Conservation (phyloP, 64 coral and sea anemone genomes). For the Pocillopora damicornis region DNA sequence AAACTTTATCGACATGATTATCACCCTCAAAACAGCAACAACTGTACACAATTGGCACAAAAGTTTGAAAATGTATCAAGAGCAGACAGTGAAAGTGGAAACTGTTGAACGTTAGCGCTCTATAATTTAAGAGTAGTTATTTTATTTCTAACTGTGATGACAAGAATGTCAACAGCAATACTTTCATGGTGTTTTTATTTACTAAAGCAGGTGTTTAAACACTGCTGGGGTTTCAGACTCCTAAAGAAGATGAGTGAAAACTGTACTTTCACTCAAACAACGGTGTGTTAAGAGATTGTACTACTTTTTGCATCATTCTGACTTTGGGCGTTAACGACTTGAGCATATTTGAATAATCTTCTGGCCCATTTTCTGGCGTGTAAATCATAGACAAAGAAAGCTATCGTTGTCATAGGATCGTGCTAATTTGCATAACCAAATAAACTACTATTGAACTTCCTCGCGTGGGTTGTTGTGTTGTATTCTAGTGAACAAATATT, state of each 20-base stretch:
- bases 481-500: conserved; percentile 28
- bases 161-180: background rate
- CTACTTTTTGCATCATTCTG: background rate
- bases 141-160: background rate
- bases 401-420: background rate
- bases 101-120: background rate
- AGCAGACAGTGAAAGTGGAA: too few relatives aligned
- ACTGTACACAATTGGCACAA: too few relatives aligned
- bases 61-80: too few relatives aligned
- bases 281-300: background rate
- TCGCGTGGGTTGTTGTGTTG: background rate
- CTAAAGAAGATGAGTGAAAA: background rate
- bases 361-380: background rate
- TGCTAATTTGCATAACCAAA: background rate
- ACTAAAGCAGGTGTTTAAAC: background rate
- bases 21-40: too few relatives aligned
- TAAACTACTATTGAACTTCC: background rate
- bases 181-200: conserved; percentile 8
- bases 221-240: background rate
- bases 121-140: too few relatives aligned
- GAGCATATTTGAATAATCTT: background rate
- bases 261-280: too few relatives aligned
- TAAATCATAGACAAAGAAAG: background rate
- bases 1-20: too few relatives aligned
- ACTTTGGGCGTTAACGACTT: background rate